phyloP scores from a whole-genome alignment of 2,888 invertebrate species.

The Papilio demoleus region DNA sequence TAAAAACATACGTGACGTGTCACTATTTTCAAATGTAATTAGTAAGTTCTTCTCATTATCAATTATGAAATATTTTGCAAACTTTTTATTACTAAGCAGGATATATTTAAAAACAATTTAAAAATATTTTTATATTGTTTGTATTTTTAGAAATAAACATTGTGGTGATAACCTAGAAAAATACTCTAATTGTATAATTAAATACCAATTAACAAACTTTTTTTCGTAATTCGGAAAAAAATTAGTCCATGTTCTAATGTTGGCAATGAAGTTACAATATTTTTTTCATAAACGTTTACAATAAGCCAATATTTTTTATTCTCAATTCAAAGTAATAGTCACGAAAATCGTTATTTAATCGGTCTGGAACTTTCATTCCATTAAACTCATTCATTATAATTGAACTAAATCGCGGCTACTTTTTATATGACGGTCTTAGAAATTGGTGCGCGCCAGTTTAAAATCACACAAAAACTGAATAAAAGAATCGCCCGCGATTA shows the following conservation, averaged over 20 bases:
- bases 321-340: not conserved
- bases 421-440: constrained; percentile 16
- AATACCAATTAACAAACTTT: no score
- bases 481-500: constrained; percentile 28
- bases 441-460: constrained; percentile 18
- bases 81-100: no score
- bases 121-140: no score
- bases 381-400: constrained; percentile 17
- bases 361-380: constrained; percentile 10
- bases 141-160: no score
- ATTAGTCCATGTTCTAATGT: not conserved
- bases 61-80: no score
- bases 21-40: no score
- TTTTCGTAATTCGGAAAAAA: not conserved
- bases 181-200: no score
- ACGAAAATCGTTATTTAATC: constrained; percentile 13
- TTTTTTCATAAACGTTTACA: not conserved
- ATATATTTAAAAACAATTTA: no score
- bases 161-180: no score
- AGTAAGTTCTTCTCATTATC: no score
- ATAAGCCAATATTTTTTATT: not conserved
- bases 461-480: constrained; percentile 26
- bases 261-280: not conserved
- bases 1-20: not conserved
- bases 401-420: constrained; percentile 7